Base-by-base conservation (phyloP, 2,113 vertebrate genomes). In the Terrapene triunguis region DNA sequence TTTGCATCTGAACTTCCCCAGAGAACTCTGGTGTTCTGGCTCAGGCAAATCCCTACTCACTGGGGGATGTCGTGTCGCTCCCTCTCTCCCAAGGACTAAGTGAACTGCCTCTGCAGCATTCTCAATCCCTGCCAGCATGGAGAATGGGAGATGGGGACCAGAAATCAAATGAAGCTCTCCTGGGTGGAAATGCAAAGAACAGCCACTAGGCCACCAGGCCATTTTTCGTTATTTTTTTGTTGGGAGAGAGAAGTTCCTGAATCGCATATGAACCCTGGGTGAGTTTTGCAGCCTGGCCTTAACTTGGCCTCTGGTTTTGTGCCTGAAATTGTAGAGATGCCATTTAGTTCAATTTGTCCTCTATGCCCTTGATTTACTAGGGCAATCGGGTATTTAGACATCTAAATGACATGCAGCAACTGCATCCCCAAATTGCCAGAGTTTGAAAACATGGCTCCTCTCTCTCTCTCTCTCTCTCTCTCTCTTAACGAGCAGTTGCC, bases 391-490 rank as follows among this genome's bases (percentile, higher is more conserved):
- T 21, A 50, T 5, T 89, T 88, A 92, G 1, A 3, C n/a, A 10
- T 89, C 35, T 54, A 50, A 11, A 3, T 5, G 32, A 21, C 50
- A 50, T 80, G 29, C 13, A 89, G 1, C 13, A 89, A 65, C 14
- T 0, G 0, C 16, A 3, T n/a, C 24, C 14, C 32, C 5, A 2
- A 93, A 44, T 1, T 5, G 44, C 59, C 54, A 14, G 16, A 17
- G 13, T 35, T n/a, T 69, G 62, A 69, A n/a, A 19, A n/a, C 69
- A 16, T 19, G 19, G 69, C 21, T 84, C 19, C 11, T 50, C 48
- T 50, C 48, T 50, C 48, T 48, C 0, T 22, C 79, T 51, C 53
- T 44, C 22, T 90, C 57, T 44, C 42, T 44, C 44, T 44, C 44
- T 2, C 0, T 0, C 42, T 84, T 32, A 32, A 27, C 35, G 14